Evolutionary conservation across 2,888 invertebrate species (phyloP), one percentile per base, ranked within the genome.

Genomic region (Thera britannica): DNA sequence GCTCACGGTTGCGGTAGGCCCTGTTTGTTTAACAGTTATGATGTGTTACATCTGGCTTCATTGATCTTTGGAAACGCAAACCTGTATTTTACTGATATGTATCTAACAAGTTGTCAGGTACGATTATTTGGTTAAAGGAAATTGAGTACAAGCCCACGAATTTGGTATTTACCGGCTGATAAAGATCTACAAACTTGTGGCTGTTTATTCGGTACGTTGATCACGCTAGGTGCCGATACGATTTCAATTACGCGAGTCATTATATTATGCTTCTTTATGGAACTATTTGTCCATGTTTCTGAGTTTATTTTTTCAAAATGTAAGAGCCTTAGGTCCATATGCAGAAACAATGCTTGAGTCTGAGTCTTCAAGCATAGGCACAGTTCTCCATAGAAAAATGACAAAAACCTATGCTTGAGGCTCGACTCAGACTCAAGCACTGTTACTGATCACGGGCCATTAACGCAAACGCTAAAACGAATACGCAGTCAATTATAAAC

Each of bases 1-100:
- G 67, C 71, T 58, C 62, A 67, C 63, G 68, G 74, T 76, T 77
- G 75, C 70, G 73, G 72, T 72, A 74, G 75, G 76, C 73, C 72
- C 63, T 77, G 74, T 77, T 78, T 75, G 67, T 67, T 58, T 58
- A 68, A 59, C 52, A 67, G 66, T 70, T 70, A 65, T 75, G 78
- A 77, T 73, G 55, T 11, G 71, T 65, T 70, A 72, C 77, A 77
- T 72, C 75, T 78, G 76, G 66, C 36, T 68, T 66, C 58, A 73
- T 72, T 72, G 67, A 72, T 72, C 63, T 62, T 55, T 65, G 65
- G 67, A 57, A 59, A 52, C 34, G 48, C 34, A 51, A 58, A 65
- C 61, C 68, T 70, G 62, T 68, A 62, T 62, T 65, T 62, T 57
- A 64, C 55, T 65, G 58, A 65, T 57, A 44, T 51, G 51, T 36